phyloP scores from a whole-genome alignment of 1,140 invertebrate species.

The Ips nitidus region DNA sequence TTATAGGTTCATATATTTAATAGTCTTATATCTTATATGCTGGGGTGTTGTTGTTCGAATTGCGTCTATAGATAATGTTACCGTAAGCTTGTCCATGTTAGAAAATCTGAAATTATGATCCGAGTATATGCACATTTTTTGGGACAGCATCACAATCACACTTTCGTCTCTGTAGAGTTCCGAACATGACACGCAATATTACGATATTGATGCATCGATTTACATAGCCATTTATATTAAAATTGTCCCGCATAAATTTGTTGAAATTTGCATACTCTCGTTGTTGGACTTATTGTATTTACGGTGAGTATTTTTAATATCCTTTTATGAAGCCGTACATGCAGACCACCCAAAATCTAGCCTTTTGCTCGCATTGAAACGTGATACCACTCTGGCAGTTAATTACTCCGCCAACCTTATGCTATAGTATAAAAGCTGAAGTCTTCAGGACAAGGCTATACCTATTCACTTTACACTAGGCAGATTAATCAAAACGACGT shows the following conservation, averaged over 20 bases:
- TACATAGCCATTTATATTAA: slow-evolving; percentile 19
- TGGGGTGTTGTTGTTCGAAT: slow-evolving; percentile 5
- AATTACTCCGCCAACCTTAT: slow-evolving; percentile 4
- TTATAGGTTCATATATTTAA: slow-evolving; percentile 12
- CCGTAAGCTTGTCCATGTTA: not conserved
- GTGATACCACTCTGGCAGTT: slow-evolving; percentile 1
- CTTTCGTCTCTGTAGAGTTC: not conserved
- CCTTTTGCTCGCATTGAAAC: slow-evolving; percentile 16
- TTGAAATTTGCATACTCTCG: slow-evolving; percentile 11
- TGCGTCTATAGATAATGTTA: slow-evolving; percentile 9
- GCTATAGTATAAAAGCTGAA: no score
- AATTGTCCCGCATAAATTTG: slow-evolving; percentile 11
- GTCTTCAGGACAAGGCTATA: not conserved
- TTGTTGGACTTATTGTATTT: slow-evolving; percentile 6
- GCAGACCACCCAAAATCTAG: slow-evolving; percentile 17
- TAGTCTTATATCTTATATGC: slow-evolving; percentile 1
- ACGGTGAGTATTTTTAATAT: slow-evolving; percentile 11
- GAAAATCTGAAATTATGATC: not conserved
- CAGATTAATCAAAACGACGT: not conserved
- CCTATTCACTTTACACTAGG: not conserved
- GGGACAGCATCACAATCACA: slow-evolving; percentile 4
- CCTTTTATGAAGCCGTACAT: not conserved
- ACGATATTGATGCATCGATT: slow-evolving; percentile 16
- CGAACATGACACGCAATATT: slow-evolving; percentile 7
- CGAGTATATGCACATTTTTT: not conserved